Evolutionary conservation across 2,113 vertebrate genomes (phyloP).

Genomic region (Rhea pennata): DNA sequence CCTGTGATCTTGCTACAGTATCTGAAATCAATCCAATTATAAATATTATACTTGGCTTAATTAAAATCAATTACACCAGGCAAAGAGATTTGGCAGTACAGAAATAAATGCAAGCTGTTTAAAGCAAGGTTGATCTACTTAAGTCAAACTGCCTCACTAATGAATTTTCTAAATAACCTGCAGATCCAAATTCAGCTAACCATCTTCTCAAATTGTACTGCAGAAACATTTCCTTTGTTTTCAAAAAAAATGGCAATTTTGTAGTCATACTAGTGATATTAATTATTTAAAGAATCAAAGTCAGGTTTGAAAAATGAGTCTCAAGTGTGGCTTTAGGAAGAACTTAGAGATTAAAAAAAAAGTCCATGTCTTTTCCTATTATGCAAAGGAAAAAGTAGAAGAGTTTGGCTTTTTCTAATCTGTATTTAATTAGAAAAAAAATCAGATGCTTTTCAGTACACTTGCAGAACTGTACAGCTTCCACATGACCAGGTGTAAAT

Average conservation of each 20-base stretch:
- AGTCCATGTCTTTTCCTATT: background rate
- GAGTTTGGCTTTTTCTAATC: background rate
- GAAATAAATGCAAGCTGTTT: background rate
- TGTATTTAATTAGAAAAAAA: background rate
- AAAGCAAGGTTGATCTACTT: background rate
- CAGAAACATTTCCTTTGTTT: background rate
- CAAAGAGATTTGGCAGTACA: background rate
- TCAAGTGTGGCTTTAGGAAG: background rate
- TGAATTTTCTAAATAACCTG: background rate
- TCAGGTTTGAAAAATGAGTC: background rate
- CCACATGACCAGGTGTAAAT: background rate
- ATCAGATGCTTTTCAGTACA: background rate
- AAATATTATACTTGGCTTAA: background rate
- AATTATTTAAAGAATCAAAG: background rate
- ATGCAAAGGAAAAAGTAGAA: background rate
- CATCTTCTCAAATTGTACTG: background rate
- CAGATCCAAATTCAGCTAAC: background rate
- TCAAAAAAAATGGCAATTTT: background rate
- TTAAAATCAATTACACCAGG: background rate
- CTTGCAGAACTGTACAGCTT: background rate
- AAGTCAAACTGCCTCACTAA: background rate
- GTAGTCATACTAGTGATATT: background rate
- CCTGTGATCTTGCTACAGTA: background rate
- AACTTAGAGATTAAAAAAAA: background rate
- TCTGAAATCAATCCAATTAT: background rate